These are phyloP conservation scores for Zaprionus ghesquierei DNA, from an alignment of 1,140 invertebrate species.

Conservation along the genomic window DNA sequence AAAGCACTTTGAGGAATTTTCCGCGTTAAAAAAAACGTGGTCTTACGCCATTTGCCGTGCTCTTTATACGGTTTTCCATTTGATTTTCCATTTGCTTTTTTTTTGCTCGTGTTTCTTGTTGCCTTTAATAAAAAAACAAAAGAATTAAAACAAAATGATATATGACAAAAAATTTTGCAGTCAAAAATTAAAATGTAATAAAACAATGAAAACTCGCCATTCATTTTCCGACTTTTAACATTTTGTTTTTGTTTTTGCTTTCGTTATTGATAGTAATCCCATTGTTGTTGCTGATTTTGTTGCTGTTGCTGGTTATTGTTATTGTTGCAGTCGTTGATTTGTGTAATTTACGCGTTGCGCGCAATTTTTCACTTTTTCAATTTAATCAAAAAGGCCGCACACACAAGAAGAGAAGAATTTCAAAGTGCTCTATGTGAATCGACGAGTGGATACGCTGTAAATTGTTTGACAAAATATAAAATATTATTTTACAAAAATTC, in stretches of 20 bases:
- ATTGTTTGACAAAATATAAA: not conserved
- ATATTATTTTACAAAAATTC: too few species aligned
- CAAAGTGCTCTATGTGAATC: not conserved
- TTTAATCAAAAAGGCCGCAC: constrained; percentile 52
- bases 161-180: not conserved
- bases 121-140: not conserved
- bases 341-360: constrained; percentile 66
- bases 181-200: constrained; percentile 47
- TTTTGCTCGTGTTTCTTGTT: not conserved
- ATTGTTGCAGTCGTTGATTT: constrained; percentile 58
- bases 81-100: constrained; percentile 17
- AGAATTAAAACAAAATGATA: not conserved
- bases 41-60: not conserved
- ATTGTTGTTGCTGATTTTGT: not conserved
- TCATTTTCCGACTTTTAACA: constrained; percentile 39
- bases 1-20: constrained; percentile 20
- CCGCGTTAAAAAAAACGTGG: not conserved
- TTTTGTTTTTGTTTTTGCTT: not conserved
- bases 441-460: not conserved
- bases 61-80: constrained; percentile 1
- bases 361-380: constrained; percentile 68
- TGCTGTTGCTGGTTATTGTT: constrained; percentile 8
- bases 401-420: not conserved
- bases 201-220: constrained; percentile 50
- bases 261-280: too few species aligned